Conservation (phyloP, 2,888 invertebrate genomes). For the Machimus atricapillus region DNA sequence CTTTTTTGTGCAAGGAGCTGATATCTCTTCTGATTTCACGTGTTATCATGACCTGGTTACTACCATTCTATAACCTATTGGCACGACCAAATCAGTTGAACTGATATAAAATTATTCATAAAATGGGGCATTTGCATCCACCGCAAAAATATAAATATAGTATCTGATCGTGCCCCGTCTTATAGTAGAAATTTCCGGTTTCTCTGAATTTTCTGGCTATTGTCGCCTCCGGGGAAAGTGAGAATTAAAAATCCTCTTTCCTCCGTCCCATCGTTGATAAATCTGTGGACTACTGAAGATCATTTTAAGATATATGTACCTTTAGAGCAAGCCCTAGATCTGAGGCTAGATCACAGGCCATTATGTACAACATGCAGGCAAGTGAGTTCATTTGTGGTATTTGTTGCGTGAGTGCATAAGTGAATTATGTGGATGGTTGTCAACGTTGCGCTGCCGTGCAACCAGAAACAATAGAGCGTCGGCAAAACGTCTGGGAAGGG, state of each 20-base stretch:
- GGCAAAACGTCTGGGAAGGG: background rate
- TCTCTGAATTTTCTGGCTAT: background rate
- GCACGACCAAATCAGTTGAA: background rate
- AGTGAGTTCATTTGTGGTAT: constrained; percentile 19
- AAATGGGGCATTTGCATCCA: background rate
- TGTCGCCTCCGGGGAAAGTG: background rate
- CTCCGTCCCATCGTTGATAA: background rate
- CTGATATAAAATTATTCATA: background rate
- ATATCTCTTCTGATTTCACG: background rate
- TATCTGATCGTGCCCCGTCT: background rate
- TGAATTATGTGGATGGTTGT: constrained; percentile 20
- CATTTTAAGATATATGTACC: background rate
- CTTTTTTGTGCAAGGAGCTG: constrained; percentile 14
- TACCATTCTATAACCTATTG: background rate
- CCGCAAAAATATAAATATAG: background rate
- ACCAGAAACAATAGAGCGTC: background rate
- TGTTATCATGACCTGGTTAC: background rate
- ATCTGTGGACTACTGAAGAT: background rate
- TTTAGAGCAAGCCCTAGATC: background rate
- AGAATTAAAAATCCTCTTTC: background rate
- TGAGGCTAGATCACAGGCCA: background rate
- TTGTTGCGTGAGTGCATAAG: constrained; percentile 21
- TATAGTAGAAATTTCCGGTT: background rate
- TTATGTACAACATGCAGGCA: constrained; percentile 9
- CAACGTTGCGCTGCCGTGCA: constrained; percentile 5